Evolutionary conservation across 2,797 vertebrate species (phyloP).

Genomic region (Lepilemur septentrionalis): DNA sequence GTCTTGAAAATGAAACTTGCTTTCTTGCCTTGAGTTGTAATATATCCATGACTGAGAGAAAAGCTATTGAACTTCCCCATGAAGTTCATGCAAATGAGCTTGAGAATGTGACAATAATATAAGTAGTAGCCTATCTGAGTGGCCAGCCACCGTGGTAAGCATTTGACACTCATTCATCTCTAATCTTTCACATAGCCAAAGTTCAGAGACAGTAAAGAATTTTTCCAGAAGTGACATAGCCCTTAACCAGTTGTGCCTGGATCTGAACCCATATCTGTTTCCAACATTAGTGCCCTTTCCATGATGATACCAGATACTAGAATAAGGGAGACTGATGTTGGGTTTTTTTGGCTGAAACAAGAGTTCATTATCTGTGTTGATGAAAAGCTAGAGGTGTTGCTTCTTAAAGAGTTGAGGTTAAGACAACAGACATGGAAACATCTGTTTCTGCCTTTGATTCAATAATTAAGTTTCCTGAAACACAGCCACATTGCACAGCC

Average conservation of each 20-base stretch:
- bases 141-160: not conserved
- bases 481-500: not conserved
- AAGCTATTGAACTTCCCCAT: not conserved
- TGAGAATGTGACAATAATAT: not conserved
- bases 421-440: not conserved
- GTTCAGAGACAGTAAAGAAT: not conserved
- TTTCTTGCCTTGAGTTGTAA: not conserved
- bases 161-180: not conserved
- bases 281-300: not conserved
- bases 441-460: constrained; percentile 6
- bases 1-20: constrained; percentile 23
- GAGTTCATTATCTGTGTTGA: not conserved
- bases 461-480: constrained; percentile 26
- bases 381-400: not conserved
- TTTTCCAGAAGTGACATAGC: not conserved
- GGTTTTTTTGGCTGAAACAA: not conserved
- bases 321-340: not conserved
- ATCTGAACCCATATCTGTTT: not conserved
- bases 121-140: not conserved
- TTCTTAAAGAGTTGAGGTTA: constrained; percentile 23
- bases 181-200: not conserved
- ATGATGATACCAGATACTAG: not conserved
- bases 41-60: not conserved
- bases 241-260: not conserved
- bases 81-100: not conserved